These are phyloP conservation scores for Peromyscus melanophrys DNA, from an alignment of 2,797 vertebrate genomes.

Conservation along the genomic window DNA sequence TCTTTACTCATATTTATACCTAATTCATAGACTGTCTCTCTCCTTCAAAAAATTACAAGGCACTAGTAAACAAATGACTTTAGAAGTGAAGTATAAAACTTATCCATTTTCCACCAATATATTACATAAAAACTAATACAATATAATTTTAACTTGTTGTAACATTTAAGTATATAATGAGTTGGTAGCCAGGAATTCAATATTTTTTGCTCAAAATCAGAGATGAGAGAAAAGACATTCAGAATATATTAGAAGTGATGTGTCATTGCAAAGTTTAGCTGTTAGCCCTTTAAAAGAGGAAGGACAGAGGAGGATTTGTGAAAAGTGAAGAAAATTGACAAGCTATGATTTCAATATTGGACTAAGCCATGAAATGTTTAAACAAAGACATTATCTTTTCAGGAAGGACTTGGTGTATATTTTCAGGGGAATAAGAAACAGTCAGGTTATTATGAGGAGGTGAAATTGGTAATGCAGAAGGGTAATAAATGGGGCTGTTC, in stretches of 20 bases:
- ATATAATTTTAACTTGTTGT: not conserved
- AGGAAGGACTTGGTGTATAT: not conserved
- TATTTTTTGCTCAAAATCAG: not conserved
- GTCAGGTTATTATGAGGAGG: conserved; percentile 19
- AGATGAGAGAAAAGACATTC: not conserved
- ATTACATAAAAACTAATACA: not conserved
- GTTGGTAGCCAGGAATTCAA: not conserved
- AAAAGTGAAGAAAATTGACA: conserved; percentile 51
- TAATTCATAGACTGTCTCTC: not conserved
- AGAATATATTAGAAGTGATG: not conserved
- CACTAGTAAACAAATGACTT: conserved; percentile 16
- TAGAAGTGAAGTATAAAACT: not conserved
- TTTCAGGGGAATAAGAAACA: conserved; percentile 21
- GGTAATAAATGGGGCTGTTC: conserved; percentile 32
- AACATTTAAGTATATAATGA: not conserved
- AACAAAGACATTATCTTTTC: conserved; percentile 63
- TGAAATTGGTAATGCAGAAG: conserved; percentile 13
- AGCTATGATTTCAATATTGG: conserved; percentile 50
- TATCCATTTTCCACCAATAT: not conserved
- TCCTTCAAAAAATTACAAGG: not conserved
- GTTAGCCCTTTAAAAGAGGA: conserved; percentile 53
- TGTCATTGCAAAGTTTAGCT: not conserved
- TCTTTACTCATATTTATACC: not conserved
- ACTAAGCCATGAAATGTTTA: not conserved
- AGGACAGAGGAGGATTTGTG: not conserved